A percentile compares a stretch with the other conserved stretches of the same genome.
Evolutionary conservation across 37 sponge, comb jelly and placozoan species (phyloP).

Genomic region (Dysidea cf. avara): DNA sequence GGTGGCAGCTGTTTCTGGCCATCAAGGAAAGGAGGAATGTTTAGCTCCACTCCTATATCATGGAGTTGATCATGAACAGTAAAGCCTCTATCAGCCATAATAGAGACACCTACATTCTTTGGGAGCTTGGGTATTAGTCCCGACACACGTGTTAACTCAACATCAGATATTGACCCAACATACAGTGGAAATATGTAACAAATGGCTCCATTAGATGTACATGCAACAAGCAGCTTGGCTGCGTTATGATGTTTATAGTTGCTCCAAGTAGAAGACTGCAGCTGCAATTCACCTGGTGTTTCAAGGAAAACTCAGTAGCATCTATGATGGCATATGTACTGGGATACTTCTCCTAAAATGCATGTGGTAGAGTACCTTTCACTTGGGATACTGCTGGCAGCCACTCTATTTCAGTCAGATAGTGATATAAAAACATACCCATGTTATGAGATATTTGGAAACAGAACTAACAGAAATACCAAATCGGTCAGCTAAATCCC

Average conservation of each 20-base stretch:
- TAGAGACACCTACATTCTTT: constrained; percentile 22
- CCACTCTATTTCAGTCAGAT: too few relatives aligned
- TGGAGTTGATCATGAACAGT: constrained; percentile 39
- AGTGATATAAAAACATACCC: too few relatives aligned
- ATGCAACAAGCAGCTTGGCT: constrained; percentile 8
- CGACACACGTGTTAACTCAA: constrained; percentile 3
- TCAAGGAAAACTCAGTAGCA: too few relatives aligned
- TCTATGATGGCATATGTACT: too few relatives aligned
- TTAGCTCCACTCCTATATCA: constrained; percentile 16
- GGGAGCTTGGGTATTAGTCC: constrained; percentile 10
- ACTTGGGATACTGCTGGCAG: too few relatives aligned
- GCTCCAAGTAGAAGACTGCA: too few relatives aligned
- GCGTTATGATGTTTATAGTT: constrained; percentile 35
- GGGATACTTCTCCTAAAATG: too few relatives aligned
- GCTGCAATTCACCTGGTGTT: too few relatives aligned
- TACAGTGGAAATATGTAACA: constrained; percentile 17
- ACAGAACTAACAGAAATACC: too few relatives aligned
- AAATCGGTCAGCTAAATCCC: too few relatives aligned
- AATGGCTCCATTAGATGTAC: constrained; percentile 40
- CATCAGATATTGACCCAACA: constrained; percentile 36
- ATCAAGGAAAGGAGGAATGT: constrained; percentile 42
- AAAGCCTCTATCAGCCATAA: constrained; percentile 50
- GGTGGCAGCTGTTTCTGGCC: constrained; percentile 8
- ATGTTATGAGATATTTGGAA: too few relatives aligned
- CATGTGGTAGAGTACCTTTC: too few relatives aligned